These are phyloP conservation scores for Acronicta psi DNA, from an alignment of 2,888 invertebrate genomes.

Conservation along the genomic window DNA sequence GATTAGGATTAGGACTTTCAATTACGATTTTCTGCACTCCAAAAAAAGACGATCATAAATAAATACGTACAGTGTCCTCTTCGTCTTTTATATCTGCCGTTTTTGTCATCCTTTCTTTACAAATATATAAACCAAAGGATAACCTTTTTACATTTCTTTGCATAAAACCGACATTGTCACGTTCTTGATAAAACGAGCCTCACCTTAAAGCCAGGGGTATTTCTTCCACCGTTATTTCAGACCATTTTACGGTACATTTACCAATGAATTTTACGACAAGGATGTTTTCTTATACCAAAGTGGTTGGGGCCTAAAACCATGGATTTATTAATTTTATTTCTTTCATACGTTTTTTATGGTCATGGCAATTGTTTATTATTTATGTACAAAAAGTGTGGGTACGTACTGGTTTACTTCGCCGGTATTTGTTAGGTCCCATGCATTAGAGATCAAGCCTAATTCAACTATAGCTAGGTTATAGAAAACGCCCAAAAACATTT, in stretches of 20 bases:
- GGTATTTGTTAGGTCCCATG: too few relatives aligned
- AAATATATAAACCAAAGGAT: background rate
- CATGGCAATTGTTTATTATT: too few relatives aligned
- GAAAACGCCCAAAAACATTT: too few relatives aligned
- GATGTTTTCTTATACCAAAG: constrained; percentile 11
- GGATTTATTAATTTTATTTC: background rate
- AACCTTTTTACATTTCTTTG: constrained; percentile 7
- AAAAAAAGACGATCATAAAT: too few relatives aligned
- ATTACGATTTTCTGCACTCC: too few relatives aligned
- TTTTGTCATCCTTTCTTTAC: background rate
- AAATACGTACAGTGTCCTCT: too few relatives aligned
- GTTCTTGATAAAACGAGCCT: constrained; percentile 13
- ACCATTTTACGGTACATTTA: constrained; percentile 45
- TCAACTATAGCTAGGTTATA: too few relatives aligned
- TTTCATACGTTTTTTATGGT: background rate
- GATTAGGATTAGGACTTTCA: too few relatives aligned
- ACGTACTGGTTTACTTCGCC: too few relatives aligned
- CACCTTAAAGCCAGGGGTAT: constrained; percentile 20
- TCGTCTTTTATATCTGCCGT: background rate
- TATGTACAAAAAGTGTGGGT: too few relatives aligned
- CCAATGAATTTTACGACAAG: constrained; percentile 39
- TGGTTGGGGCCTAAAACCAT: background rate
- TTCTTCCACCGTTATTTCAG: constrained; percentile 24
- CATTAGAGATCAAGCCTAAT: too few relatives aligned
- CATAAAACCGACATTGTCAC: constrained; percentile 18